Base-by-base conservation (phyloP, 2,888 invertebrate genomes). In the Nomada fabriciana region DNA sequence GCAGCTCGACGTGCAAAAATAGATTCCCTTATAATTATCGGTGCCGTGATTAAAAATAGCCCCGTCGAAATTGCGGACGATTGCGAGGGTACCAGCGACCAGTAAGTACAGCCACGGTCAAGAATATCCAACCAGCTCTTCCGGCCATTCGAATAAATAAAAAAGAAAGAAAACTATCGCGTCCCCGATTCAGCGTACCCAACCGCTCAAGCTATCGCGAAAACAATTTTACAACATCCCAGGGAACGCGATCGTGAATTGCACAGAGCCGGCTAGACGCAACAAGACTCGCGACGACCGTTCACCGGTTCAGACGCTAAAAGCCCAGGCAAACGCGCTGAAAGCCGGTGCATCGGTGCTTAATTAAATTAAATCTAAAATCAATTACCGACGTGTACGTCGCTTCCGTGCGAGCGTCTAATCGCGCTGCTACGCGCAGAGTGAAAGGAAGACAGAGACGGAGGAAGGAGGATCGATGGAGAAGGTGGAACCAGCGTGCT, bases 361-460 rank as follows among this genome's bases (percentile, higher is more conserved):
- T 83, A 84, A 86, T 86, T 87, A 74, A 86, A 87, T 88, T 83
- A 82, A 83, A 86, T 85, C 72, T 76, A 80, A 87, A 88, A 86
- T 86, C 88, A 86, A 88, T 88, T 88, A 84, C 75, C 72, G 47
- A 52, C 52, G 47, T 69, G 70, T 50, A 76, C 29, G 76, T 76
- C 76, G 79, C 80, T 86, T 75, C 82, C 79, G 86, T 71, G 64
- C 57, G 60, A 63, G 68, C 76, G 57, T 73, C 77, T 80, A 73
- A 79, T 83, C 80, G 57, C 65, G 67, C 29, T 50, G n/a, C 18
- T 52, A n/a, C 55, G 11, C 18, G 20, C 18, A 57, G 20, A 59
- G 23, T 23, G 13, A 23, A 5, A 11, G 42, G 20, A 42, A 29
- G 9, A 52, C 52, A 71, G 47, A 25, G 50, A 61, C 63, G 29